phyloP scores from a whole-genome alignment of 2,113 vertebrate species.

The Epinephelus lanceolatus region DNA sequence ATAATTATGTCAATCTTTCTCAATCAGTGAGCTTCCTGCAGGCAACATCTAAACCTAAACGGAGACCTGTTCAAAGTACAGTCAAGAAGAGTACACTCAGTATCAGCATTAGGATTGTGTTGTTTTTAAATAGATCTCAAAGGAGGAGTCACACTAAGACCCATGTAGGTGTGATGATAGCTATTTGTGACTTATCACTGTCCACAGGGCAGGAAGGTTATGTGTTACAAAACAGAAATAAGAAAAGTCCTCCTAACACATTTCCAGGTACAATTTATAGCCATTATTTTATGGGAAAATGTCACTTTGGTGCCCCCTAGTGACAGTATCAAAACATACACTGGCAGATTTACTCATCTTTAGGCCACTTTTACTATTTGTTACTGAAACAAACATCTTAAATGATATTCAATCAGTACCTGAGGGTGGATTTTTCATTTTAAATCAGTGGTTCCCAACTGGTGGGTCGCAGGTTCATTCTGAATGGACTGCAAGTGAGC shows the following conservation, averaged over 20 bases:
- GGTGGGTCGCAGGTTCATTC: too few relatives aligned
- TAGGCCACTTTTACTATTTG: not conserved
- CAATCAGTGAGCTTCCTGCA: slow-evolving; percentile 30
- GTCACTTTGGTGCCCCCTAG: not conserved
- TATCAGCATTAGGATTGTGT: not conserved
- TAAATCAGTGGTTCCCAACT: too few relatives aligned
- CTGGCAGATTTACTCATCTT: not conserved
- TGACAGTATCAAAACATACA: not conserved
- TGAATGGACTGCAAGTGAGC: too few relatives aligned
- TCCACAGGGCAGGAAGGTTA: not conserved
- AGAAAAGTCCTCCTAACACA: not conserved
- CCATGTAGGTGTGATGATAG: not conserved
- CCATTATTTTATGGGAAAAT: not conserved
- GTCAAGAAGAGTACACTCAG: slow-evolving; percentile 12
- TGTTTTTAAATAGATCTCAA: not conserved
- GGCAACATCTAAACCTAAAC: slow-evolving; percentile 29
- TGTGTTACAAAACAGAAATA: not conserved
- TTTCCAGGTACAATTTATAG: not conserved
- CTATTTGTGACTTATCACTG: not conserved
- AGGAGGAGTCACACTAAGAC: not conserved
- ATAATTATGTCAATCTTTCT: slow-evolving; percentile 53
- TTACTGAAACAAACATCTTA: not conserved
- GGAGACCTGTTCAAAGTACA: slow-evolving; percentile 20
- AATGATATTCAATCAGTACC: not conserved
- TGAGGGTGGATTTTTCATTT: not conserved